phyloP scores from a whole-genome alignment of 53 echinoderm and acorn worm genomes.

The Hippasteria phrygiana region DNA sequence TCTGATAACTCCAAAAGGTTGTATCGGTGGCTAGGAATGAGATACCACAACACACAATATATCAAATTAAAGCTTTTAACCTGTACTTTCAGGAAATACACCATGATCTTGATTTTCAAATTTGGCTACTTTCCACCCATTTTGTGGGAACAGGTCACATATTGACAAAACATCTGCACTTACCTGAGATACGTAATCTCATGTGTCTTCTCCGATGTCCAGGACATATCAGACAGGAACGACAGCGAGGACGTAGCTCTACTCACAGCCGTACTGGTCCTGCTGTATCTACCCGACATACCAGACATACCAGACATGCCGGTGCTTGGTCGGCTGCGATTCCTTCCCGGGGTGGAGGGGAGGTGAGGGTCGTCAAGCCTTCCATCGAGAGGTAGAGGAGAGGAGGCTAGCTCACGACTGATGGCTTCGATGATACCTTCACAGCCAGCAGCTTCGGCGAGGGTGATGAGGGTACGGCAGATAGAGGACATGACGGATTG shows the following conservation, averaged over 20 bases:
- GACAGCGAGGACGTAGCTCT: conserved; percentile 89
- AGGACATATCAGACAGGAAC: conserved; percentile 90
- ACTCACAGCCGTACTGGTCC: conserved; percentile 58
- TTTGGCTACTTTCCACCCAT: too few species aligned
- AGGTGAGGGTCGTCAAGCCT: conserved; percentile 29
- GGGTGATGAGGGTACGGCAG: conserved; percentile 92
- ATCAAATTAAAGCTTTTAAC: too few species aligned
- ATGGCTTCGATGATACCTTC: conserved; percentile 91
- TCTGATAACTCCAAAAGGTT: too few species aligned
- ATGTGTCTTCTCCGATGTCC: conserved; percentile 85
- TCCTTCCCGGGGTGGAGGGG: neutral
- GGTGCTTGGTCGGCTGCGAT: conserved; percentile 68
- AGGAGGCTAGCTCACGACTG: conserved; percentile 63
- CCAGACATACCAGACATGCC: conserved; percentile 41
- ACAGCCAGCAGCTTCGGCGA: conserved; percentile 94
- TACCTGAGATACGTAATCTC: conserved; percentile 92
- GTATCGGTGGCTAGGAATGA: too few species aligned
- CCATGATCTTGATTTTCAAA: too few species aligned
- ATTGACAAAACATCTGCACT: neutral
- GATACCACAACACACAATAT: too few species aligned
- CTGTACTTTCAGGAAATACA: too few species aligned
- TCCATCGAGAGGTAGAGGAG: conserved; percentile 15
- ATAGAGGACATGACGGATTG: conserved; percentile 88
- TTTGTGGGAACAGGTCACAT: neutral
- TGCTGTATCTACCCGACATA: conserved; percentile 40